phyloP scores from a whole-genome alignment of 2,797 vertebrate genomes.

The Micrastur ruficollis region DNA sequence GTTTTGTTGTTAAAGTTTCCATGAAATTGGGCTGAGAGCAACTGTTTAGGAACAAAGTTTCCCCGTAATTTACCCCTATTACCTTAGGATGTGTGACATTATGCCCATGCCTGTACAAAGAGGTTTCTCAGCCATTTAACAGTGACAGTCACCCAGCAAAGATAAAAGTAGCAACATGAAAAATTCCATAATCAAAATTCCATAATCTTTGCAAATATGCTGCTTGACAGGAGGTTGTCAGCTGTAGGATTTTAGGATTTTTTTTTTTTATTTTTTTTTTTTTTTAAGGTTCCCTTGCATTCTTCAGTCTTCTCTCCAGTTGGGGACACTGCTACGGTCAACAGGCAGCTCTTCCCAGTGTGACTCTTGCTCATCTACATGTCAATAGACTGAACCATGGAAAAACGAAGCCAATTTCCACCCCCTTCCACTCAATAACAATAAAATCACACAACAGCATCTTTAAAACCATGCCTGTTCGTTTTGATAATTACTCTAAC shows the following conservation, averaged over 20 bases:
- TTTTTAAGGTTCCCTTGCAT: background rate
- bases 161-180: background rate
- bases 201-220: background rate
- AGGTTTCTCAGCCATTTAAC: background rate
- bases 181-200: background rate
- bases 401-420: background rate
- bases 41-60: background rate
- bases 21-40: background rate
- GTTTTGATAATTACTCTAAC: conserved; percentile 34
- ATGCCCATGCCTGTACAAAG: background rate
- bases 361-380: background rate
- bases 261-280: background rate
- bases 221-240: background rate
- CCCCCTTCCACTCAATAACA: background rate
- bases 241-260: background rate
- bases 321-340: background rate
- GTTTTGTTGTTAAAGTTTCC: conserved; percentile 41
- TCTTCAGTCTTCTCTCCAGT: background rate
- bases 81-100: background rate
- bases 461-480: background rate
- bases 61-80: background rate
- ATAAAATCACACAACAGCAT: background rate
- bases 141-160: background rate
- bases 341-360: background rate
- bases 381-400: background rate